phyloP scores from a whole-genome alignment of 2,888 invertebrate genomes.

The Cephus rjabovi region DNA sequence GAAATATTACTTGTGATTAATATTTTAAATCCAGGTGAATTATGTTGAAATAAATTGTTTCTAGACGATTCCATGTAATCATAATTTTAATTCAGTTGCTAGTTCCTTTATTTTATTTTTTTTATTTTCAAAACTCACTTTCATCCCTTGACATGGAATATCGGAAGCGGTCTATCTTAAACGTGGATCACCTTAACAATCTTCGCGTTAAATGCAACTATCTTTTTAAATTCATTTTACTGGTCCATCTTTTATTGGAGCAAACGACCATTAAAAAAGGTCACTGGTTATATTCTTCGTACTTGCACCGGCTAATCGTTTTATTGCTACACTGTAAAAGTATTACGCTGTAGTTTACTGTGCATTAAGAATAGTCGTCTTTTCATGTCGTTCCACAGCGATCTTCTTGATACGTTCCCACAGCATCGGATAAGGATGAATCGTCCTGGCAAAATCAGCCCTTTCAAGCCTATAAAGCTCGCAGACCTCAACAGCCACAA shows the following conservation, averaged over 20 bases:
- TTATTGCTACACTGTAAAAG: background rate
- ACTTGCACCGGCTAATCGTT: background rate
- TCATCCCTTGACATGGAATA: background rate
- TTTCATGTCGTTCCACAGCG: conserved; percentile 59
- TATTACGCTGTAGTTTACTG: conserved; percentile 26
- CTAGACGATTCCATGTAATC: background rate
- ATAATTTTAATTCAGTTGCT: background rate
- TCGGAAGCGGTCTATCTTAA: background rate
- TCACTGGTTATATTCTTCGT: background rate
- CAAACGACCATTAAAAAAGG: background rate
- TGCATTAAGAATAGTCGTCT: conserved; percentile 52
- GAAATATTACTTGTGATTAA: no score
- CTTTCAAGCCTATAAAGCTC: conserved; percentile 63
- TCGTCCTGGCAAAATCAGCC: conserved; percentile 58
- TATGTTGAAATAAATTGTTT: background rate
- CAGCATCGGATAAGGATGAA: conserved; percentile 61
- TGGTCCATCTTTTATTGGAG: background rate
- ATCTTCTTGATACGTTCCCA: conserved; percentile 64
- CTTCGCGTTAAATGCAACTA: background rate
- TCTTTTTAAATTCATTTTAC: background rate
- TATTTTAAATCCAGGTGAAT: no score
- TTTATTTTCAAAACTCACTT: background rate
- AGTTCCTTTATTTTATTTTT: background rate
- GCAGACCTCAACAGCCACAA: conserved; percentile 64
- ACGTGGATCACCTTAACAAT: background rate